phyloP scores from a whole-genome alignment of 2,113 vertebrate genomes.

The Cryptotis parvus region DNA sequence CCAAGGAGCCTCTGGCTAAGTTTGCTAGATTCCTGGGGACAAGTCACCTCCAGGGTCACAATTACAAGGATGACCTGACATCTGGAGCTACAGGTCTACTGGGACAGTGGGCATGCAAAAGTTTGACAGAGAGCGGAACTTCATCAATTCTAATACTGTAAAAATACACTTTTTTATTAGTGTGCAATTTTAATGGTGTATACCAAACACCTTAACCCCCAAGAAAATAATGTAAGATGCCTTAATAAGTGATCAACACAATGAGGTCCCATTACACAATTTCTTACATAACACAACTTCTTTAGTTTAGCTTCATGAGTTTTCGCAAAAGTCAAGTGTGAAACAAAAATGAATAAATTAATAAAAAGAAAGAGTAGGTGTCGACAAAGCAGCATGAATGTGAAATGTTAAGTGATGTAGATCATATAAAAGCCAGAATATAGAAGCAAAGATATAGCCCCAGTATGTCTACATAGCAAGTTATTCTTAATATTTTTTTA shows the following conservation, averaged over 20 bases:
- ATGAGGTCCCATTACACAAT: neutral
- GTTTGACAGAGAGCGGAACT: neutral
- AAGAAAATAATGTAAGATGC: neutral
- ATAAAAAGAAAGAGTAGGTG: neutral
- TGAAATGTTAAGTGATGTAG: neutral
- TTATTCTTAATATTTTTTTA: neutral
- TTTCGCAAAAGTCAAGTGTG: neutral
- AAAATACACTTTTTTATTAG: neutral
- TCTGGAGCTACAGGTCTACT: neutral
- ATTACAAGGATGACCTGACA: neutral
- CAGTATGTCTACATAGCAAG: neutral
- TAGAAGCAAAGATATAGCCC: neutral
- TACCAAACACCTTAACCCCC: neutral
- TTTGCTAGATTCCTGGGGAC: neutral
- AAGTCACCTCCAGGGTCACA: neutral
- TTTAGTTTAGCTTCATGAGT: neutral
- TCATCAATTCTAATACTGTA: neutral
- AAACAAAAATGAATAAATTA: neutral
- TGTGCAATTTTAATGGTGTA: neutral
- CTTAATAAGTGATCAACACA: neutral
- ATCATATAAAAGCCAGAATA: constrained; percentile 4
- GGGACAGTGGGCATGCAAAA: neutral
- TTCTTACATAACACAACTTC: neutral
- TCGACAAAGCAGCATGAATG: neutral
- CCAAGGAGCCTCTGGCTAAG: neutral